Evolutionary conservation across 2,113 vertebrate species (phyloP).

Genomic region (Cheirogaleus medius): DNA sequence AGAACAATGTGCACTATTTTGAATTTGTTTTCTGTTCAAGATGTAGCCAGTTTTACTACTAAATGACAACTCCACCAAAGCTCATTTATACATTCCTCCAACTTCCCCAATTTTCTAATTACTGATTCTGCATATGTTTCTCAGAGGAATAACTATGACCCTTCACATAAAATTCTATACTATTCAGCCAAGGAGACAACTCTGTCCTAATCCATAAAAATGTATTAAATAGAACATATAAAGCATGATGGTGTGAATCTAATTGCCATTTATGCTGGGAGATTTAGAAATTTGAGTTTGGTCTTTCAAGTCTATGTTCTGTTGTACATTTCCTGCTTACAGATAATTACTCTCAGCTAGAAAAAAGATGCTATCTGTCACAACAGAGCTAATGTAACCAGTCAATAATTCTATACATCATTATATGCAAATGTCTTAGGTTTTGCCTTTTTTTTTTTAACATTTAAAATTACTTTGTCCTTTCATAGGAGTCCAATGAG

Average conservation of each 20-base stretch:
- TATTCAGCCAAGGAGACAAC: constrained; percentile 46
- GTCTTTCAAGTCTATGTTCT: constrained; percentile 52
- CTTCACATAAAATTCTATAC: constrained; percentile 32
- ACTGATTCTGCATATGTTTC: not conserved
- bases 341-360: constrained; percentile 47
- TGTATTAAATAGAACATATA: constrained; percentile 48
- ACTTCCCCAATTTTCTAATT: not conserved
- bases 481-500: not conserved
- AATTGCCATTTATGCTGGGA: constrained; percentile 45
- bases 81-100: not conserved
- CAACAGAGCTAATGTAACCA: constrained; percentile 9
- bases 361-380: not conserved
- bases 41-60: constrained; percentile 56
- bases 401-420: constrained; percentile 2
- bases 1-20: constrained; percentile 37
- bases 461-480: constrained; percentile 32
- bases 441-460: not conserved
- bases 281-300: constrained; percentile 65
- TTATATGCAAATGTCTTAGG: not conserved
- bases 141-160: constrained; percentile 36
- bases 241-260: constrained; percentile 57
- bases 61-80: not conserved
- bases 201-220: constrained; percentile 63
- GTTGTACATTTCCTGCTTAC: constrained; percentile 8
- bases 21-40: constrained; percentile 52